Conservation (phyloP, 2,888 invertebrate species). For the Empis stercorea region DNA sequence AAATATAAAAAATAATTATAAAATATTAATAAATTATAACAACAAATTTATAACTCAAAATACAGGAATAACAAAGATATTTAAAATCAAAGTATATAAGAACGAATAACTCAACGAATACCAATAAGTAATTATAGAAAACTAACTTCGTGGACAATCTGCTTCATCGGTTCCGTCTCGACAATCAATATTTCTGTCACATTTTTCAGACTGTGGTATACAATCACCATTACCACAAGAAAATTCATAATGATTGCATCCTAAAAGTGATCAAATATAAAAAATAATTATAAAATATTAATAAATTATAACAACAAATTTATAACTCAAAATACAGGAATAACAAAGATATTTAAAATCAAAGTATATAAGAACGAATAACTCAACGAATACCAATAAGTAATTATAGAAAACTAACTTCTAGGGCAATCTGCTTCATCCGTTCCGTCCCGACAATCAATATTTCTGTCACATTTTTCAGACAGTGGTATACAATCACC, state of each 20-base stretch:
- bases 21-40: too few relatives aligned
- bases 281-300: background rate
- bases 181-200: conserved; percentile 49
- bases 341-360: background rate
- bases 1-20: background rate
- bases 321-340: too few relatives aligned
- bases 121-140: too few relatives aligned
- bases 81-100: background rate
- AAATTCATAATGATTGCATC: conserved; percentile 37
- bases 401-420: background rate
- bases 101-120: too few relatives aligned
- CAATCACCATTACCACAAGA: conserved; percentile 49
- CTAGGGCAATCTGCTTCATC: too few relatives aligned
- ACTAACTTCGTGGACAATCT: background rate
- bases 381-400: too few relatives aligned
- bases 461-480: conserved; percentile 44
- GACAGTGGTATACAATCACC: conserved; percentile 42
- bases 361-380: background rate
- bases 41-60: too few relatives aligned
- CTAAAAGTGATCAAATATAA: background rate
- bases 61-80: background rate
- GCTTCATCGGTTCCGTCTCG: conserved; percentile 36
- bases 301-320: too few relatives aligned
- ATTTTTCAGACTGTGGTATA: conserved; percentile 40
- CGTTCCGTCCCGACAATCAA: conserved; percentile 47